Conservation (phyloP, 2,113 vertebrate genomes). For the Lepidothrix coronata region DNA sequence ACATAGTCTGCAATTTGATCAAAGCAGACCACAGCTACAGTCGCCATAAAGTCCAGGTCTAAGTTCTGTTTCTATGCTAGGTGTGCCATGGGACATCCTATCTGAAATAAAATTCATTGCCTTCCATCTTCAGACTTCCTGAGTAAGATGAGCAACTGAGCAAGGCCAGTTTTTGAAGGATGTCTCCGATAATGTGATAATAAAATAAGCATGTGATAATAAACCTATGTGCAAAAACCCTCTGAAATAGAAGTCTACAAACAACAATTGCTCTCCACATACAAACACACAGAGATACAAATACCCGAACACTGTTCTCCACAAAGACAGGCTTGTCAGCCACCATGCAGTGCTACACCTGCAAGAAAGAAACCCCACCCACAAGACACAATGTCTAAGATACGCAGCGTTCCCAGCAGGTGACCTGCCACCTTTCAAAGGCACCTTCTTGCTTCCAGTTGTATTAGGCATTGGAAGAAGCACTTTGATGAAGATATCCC, state of each 20-base stretch:
- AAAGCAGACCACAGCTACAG: slow-evolving; percentile 22
- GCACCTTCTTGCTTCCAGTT: slow-evolving; percentile 8
- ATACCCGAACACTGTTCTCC: neutral
- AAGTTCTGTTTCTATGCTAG: neutral
- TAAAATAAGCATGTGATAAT: neutral
- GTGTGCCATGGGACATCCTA: neutral
- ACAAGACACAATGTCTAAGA: neutral
- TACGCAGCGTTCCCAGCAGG: neutral
- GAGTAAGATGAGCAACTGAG: neutral
- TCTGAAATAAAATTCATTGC: neutral
- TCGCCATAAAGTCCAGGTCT: neutral
- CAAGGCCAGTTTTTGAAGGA: neutral
- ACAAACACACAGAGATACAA: neutral
- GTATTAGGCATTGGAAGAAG: slow-evolving; percentile 71
- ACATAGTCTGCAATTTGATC: neutral
- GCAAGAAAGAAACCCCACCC: neutral
- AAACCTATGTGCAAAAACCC: neutral
- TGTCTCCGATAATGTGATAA: neutral
- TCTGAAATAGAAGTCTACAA: neutral
- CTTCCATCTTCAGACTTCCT: slow-evolving; percentile 12
- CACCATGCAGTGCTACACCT: neutral
- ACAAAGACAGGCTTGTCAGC: neutral
- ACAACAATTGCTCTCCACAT: neutral
- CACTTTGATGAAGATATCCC: slow-evolving; percentile 62
- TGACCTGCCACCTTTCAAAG: slow-evolving; percentile 9